These are phyloP conservation scores for Pluvianellus socialis DNA, from an alignment of 2,113 vertebrate genomes.

Conservation along the genomic window DNA sequence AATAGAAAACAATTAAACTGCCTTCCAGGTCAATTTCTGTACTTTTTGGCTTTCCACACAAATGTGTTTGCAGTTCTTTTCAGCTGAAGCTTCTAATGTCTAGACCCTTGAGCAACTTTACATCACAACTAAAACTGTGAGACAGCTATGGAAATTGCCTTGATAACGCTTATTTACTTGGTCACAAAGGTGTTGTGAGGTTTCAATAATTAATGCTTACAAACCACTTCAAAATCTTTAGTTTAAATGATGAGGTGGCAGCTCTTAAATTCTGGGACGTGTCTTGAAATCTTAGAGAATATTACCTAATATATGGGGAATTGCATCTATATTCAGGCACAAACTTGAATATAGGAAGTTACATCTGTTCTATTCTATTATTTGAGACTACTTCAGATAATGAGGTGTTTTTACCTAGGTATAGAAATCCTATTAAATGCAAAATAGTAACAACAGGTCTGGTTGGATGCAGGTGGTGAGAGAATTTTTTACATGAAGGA, in stretches of 20 bases:
- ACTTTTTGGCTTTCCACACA: background rate
- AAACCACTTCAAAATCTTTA: background rate
- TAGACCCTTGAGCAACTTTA: background rate
- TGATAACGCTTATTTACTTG: background rate
- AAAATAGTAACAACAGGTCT: background rate
- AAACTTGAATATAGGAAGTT: too few relatives aligned
- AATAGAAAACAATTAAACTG: background rate
- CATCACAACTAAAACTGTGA: background rate
- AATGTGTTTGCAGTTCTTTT: background rate
- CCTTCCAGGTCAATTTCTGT: background rate
- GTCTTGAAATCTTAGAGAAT: background rate
- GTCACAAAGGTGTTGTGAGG: background rate
- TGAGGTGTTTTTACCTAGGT: background rate
- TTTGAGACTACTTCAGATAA: background rate
- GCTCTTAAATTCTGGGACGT: background rate
- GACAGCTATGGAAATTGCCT: background rate
- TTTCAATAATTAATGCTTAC: background rate
- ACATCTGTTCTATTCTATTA: background rate
- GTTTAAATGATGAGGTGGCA: background rate
- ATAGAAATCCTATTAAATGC: background rate
- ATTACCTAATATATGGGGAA: background rate
- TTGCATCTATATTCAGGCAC: background rate
- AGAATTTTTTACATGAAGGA: background rate
- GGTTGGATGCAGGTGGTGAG: background rate
- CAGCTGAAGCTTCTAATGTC: background rate